These are phyloP conservation scores for Fratercula arctica DNA, from an alignment of 2,797 vertebrate species.

Conservation along the genomic window DNA sequence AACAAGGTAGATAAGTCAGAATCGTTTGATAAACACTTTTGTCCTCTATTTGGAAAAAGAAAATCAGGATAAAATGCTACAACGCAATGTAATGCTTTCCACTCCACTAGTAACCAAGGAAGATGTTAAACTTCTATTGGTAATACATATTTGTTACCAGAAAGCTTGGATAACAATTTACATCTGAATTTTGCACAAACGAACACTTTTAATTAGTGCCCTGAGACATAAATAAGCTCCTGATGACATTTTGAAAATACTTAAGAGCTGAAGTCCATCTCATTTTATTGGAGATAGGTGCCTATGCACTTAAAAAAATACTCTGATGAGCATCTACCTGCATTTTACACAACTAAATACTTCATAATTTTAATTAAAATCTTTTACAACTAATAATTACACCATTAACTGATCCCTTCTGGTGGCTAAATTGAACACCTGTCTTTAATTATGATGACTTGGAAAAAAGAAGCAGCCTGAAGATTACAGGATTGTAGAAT, in stretches of 20 bases:
- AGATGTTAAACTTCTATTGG: background rate
- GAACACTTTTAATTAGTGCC: background rate
- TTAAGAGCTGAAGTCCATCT: background rate
- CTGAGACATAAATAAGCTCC: background rate
- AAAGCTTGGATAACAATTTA: background rate
- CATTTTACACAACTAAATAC: background rate
- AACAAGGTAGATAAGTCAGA: background rate
- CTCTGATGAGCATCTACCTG: background rate
- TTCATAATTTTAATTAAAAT: constrained; percentile 36
- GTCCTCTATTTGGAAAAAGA: background rate
- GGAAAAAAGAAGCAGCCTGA: constrained; percentile 24
- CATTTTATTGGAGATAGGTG: background rate
- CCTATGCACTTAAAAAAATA: background rate
- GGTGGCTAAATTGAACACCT: constrained; percentile 53
- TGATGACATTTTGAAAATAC: background rate
- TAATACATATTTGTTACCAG: background rate
- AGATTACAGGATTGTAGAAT: constrained; percentile 13
- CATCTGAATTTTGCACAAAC: background rate
- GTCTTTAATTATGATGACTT: constrained; percentile 57
- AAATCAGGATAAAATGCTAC: background rate
- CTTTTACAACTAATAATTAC: constrained; percentile 53
- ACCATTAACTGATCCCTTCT: constrained; percentile 40
- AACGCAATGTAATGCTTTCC: background rate
- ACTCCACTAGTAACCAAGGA: background rate
- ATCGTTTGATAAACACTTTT: background rate